These are phyloP conservation scores for Noctilio leporinus DNA, from an alignment of 2,113 vertebrate species.

Conservation along the genomic window DNA sequence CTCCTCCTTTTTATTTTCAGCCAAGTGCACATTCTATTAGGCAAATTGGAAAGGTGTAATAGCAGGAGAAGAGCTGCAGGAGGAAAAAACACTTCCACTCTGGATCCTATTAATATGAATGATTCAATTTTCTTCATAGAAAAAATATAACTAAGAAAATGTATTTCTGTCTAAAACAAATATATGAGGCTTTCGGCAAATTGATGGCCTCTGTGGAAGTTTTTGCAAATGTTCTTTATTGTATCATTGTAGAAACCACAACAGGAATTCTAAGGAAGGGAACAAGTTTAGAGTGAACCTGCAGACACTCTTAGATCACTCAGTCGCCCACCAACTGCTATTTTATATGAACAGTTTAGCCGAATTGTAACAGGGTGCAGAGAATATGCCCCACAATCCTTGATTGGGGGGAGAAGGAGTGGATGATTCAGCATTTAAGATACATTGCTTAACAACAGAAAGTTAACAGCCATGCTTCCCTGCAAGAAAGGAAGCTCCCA, in stretches of 20 bases:
- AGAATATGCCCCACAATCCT: too few species aligned
- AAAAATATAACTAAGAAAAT: not conserved
- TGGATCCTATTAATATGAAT: not conserved
- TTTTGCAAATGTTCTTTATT: conserved; percentile 42
- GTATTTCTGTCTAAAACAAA: not conserved
- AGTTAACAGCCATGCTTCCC: too few species aligned
- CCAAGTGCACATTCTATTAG: not conserved
- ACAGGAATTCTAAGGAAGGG: conserved; percentile 21
- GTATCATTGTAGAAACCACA: not conserved
- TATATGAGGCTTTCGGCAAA: not conserved
- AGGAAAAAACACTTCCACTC: not conserved
- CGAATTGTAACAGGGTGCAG: not conserved
- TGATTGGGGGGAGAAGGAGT: too few species aligned
- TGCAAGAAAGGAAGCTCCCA: too few species aligned
- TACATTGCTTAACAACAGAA: too few species aligned
- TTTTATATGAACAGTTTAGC: not conserved
- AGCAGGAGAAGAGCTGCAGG: not conserved
- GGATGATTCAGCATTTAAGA: too few species aligned
- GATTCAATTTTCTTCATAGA: not conserved
- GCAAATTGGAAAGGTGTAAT: not conserved
- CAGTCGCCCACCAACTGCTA: not conserved
- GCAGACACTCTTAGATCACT: not conserved
- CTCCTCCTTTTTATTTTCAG: not conserved
- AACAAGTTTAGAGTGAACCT: not conserved
- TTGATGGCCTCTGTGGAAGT: not conserved